Base-by-base conservation (phyloP, 2,797 vertebrate species). In the Artibeus jamaicensis region DNA sequence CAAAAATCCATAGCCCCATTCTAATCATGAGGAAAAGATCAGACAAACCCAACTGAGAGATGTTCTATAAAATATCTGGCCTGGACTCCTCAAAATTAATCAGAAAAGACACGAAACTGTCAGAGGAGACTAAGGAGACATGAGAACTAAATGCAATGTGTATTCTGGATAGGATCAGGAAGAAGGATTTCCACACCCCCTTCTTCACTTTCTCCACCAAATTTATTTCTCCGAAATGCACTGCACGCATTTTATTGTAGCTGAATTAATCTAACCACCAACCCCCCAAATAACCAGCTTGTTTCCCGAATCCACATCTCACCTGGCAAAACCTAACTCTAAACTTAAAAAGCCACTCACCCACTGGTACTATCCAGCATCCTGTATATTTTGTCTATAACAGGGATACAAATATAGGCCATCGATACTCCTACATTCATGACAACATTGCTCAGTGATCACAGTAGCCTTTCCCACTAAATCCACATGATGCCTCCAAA, bases 331-430 rank as follows among this genome's bases (percentile, higher is more conserved):
- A 89, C 34, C 21, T 53, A 93, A 44, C 70, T 86, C 55, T 77
- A 93, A 95, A 87, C 26, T 91, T 95, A 84, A 93, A 96, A 95
- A 89, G 67, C 42, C 90, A 85, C 84, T 50, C 59, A 92, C 76
- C 53, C 71, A 68, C 1, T 46, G 46, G 46, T 62, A 88, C 26
- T 73, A 77, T 26, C 91, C 55, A 87, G 76, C 53, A 82, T 90
- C 48, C 11, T 57, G 11, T 22, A 34, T 10, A 46, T 62, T 71
- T 44, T 92, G 59, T 85, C 44, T 88, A n/a, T 2, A 85, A 29
- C 21, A 81, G 21, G 18, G 24, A 90, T 42, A 55, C 87, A 92
- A 93, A 93, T 26, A 74, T 21, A n/a, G 53, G 44, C 48, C 79
- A 57, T 48, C 37, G 19, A 19, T 44, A 42, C 59, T 62, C 39